phyloP scores from a whole-genome alignment of 2,888 invertebrate genomes.

The Lycaena phlaeas region DNA sequence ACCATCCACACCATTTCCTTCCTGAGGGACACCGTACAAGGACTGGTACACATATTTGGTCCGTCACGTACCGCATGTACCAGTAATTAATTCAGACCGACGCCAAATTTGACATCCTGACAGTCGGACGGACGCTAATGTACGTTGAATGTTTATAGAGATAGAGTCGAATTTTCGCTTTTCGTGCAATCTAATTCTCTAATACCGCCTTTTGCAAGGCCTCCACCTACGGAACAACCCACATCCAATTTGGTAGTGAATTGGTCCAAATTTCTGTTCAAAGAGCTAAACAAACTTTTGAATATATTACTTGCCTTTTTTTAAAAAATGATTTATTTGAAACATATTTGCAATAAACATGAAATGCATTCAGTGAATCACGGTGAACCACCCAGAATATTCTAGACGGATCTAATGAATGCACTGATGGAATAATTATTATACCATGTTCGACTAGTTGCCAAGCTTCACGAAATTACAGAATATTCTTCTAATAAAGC shows the following conservation, averaged over 20 bases:
- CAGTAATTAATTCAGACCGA: conserved; percentile 58
- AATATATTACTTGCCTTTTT: too few species aligned
- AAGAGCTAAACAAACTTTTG: conserved; percentile 3
- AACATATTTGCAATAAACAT: too few species aligned
- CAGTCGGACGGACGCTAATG: conserved; percentile 32
- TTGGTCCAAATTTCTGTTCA: conserved; percentile 41
- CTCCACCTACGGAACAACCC: conserved; percentile 65
- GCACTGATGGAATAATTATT: too few species aligned
- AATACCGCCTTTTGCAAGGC: conserved; percentile 52
- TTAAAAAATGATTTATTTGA: too few species aligned
- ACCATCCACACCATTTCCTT: conserved; percentile 62
- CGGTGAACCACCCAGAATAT: too few species aligned
- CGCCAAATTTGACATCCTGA: conserved; percentile 51
- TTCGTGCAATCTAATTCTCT: conserved; percentile 34
- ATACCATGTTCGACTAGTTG: too few species aligned
- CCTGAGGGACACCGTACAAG: conserved; percentile 52
- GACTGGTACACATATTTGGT: conserved; percentile 51
- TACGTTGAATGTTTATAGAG: conserved; percentile 37
- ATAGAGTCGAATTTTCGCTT: conserved; percentile 40
- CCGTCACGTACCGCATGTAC: conserved; percentile 57
- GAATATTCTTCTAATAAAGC: too few species aligned
- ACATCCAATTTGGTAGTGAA: conserved; percentile 59
- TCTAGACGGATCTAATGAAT: too few species aligned
- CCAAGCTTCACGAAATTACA: too few species aligned
- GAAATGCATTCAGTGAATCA: too few species aligned